phyloP scores from a whole-genome alignment of 1,140 invertebrate species.

The Nomia melanderi region DNA sequence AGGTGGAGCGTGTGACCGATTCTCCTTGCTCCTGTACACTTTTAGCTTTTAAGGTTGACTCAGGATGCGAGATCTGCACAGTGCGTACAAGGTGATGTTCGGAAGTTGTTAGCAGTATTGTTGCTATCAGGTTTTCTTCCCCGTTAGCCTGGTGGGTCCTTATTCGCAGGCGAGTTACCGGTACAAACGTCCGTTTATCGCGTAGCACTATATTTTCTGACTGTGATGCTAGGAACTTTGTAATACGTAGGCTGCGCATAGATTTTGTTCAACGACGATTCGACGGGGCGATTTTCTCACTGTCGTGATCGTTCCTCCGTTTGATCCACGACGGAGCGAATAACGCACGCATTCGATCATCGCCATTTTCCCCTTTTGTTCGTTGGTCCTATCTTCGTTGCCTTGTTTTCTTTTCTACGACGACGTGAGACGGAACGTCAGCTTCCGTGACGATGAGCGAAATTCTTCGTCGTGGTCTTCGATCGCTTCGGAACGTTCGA shows the following conservation, averaged over 20 bases:
- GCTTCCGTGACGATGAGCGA: not conserved
- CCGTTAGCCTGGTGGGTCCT: not conserved
- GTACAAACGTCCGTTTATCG: slow-evolving; percentile 38
- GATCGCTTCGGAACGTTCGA: not conserved
- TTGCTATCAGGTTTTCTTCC: slow-evolving; percentile 26
- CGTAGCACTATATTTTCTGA: slow-evolving; percentile 62
- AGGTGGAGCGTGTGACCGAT: no score
- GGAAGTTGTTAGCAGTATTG: slow-evolving; percentile 13
- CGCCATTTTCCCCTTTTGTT: slow-evolving; percentile 12
- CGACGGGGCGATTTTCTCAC: not conserved
- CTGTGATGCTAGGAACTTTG: slow-evolving; percentile 66
- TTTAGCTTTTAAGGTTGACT: no score
- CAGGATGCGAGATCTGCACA: no score
- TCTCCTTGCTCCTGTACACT: no score
- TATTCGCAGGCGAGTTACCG: slow-evolving; percentile 11
- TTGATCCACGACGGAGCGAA: not conserved
- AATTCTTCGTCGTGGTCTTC: slow-evolving; percentile 12
- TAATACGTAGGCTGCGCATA: slow-evolving; percentile 46
- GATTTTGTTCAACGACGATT: slow-evolving; percentile 35
- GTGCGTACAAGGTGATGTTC: no score
- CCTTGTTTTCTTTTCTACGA: not conserved
- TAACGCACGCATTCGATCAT: not conserved
- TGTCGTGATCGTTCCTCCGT: not conserved
- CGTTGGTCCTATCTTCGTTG: slow-evolving; percentile 3
- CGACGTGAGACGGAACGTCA: not conserved